Conservation (phyloP, 1,140 invertebrate genomes). For the Drosophila asahinai region DNA sequence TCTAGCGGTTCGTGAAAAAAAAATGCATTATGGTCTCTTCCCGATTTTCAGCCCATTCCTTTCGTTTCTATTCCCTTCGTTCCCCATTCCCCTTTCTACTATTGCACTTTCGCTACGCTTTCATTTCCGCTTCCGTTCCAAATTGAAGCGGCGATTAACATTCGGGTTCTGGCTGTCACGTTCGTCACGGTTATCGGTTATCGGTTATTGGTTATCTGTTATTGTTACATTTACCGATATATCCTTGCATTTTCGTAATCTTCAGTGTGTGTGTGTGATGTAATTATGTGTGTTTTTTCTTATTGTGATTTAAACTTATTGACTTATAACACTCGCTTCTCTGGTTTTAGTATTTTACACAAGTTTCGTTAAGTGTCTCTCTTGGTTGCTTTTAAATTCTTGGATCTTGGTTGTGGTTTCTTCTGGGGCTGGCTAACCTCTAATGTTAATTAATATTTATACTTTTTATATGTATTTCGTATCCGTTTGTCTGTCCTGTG, state of each 20-base stretch:
- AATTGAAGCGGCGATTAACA: slow-evolving; percentile 20
- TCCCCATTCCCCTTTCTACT: slow-evolving; percentile 3
- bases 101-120: slow-evolving; percentile 16
- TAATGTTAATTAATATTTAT: slow-evolving; percentile 47
- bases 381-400: slow-evolving; percentile 49
- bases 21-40: slow-evolving; percentile 41
- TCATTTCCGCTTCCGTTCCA: slow-evolving; percentile 7
- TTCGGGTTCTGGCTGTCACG: background rate
- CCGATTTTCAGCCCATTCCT: slow-evolving; percentile 6
- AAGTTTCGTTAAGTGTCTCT: slow-evolving; percentile 50
- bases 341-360: slow-evolving; percentile 47
- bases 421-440: slow-evolving; percentile 39
- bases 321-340: slow-evolving; percentile 38
- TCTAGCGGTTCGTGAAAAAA: slow-evolving; percentile 28
- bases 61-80: background rate
- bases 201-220: slow-evolving; percentile 10
- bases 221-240: slow-evolving; percentile 15
- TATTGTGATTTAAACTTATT: slow-evolving; percentile 30
- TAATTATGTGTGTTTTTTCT: slow-evolving; percentile 5
- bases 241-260: slow-evolving; percentile 6
- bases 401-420: slow-evolving; percentile 35
- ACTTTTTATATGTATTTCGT: slow-evolving; percentile 45
- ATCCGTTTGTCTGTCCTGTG: slow-evolving; percentile 33
- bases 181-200: slow-evolving; percentile 8
- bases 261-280: slow-evolving; percentile 11